Base-by-base conservation (phyloP, 2,113 vertebrate genomes). In the Catharus fuscescens region DNA sequence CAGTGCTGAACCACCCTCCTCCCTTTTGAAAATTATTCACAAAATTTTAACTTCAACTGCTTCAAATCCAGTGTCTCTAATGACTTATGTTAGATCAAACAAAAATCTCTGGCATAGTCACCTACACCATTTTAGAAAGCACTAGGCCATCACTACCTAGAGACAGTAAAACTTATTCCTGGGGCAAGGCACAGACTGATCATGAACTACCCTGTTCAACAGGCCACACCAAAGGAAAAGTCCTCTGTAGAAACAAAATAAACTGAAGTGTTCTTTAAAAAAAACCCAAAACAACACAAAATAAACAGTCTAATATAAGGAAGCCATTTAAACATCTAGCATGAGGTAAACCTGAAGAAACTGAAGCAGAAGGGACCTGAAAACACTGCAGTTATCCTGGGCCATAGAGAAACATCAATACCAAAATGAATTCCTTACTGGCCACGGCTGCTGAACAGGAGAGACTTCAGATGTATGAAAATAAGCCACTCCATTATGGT, bases 401-500 rank as follows among this genome's bases (percentile, higher is more conserved):
- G 42, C 26, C 21, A 48, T 1, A 67, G 23, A 44, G 60, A 52
- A 79, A 9, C 28, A 85, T 25, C 66, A 34, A 88, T 16, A 80
- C 1, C 47, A 61, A 95, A 91, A 47, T 7, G 13, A 90, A 77
- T 62, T 92, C 98, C 98, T 98, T 97, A 99, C 98, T 93, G 98
- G 97, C 98, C 98, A 98, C n/a, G 97, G 97, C n/a, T 98, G 96
- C 31, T 87, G 84, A 91, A 97, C 91, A 77, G 97, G 95, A 90
- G 94, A 82, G 71, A 97, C 94, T 80, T 98, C 98, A 61, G 98
- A 96, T 31, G 96, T 96, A 90, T 98, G 97, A 97, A 99, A 99
- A 93, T 99, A 99, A 90, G 98, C 98, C 95, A 99, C 97, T 62
- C 98, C 99, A 52, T 99, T 99, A 95, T 98, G 98, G 85, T 98